Evolutionary conservation across 2,113 vertebrate species (phyloP).

Genomic region (Bambusicola thoracicus): DNA sequence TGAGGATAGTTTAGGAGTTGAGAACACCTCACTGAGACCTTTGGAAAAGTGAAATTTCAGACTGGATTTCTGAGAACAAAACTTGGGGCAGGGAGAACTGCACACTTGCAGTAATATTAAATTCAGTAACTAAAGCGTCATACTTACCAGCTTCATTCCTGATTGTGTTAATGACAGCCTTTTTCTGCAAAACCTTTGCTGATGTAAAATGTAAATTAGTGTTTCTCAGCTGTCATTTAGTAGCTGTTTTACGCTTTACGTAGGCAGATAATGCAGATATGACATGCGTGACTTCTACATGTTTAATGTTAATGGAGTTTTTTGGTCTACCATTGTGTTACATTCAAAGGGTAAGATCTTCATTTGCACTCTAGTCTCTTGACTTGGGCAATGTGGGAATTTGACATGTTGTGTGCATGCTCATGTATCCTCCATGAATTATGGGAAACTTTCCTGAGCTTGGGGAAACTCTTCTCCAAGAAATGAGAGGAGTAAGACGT

Average conservation of each 20-base stretch:
- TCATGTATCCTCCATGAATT: neutral
- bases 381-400: neutral
- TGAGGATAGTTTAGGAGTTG: neutral
- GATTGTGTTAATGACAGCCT: neutral
- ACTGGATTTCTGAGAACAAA: neutral
- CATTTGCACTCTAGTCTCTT: neutral
- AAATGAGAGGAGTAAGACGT: neutral
- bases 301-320: neutral
- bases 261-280: neutral
- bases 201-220: neutral
- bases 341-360: neutral
- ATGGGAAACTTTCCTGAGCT: neutral
- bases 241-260: neutral
- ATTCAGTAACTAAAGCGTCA: neutral
- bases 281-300: accelerated
- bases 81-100: neutral
- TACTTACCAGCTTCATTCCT: neutral
- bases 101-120: neutral
- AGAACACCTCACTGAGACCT: neutral
- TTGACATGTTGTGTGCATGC: neutral
- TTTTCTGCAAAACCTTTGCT: neutral
- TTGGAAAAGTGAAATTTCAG: neutral
- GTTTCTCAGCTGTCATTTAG: neutral
- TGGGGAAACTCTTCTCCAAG: neutral
- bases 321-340: neutral